These are phyloP conservation scores for Lates calcarifer DNA, from an alignment of 2,113 vertebrate species.

Conservation along the genomic window DNA sequence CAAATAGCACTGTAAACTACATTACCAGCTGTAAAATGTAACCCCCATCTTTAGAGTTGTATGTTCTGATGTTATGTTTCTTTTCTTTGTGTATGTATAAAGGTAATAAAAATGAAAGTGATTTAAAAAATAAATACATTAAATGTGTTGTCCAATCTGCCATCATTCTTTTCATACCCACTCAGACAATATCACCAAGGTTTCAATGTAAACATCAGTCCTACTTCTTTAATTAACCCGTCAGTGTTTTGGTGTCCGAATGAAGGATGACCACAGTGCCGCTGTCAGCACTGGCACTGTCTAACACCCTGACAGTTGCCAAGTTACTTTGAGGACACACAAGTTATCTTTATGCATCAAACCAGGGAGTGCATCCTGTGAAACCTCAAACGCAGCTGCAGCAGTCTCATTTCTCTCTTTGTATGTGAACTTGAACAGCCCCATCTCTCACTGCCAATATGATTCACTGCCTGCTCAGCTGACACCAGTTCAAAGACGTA, in stretches of 20 bases:
- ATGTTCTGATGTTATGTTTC: no score
- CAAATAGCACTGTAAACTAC: no score
- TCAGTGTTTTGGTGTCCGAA: neutral
- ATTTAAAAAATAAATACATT: no score
- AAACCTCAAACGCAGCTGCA: slow-evolving; percentile 20
- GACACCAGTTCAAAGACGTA: slow-evolving; percentile 43
- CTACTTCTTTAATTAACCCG: slow-evolving; percentile 8
- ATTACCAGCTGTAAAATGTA: no score
- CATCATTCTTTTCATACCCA: neutral
- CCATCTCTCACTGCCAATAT: slow-evolving; percentile 1
- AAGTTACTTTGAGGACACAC: slow-evolving; percentile 18
- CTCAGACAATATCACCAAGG: no score
- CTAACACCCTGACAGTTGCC: slow-evolving; percentile 6
- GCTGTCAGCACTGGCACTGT: neutral
- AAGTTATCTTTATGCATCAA: slow-evolving; percentile 49
- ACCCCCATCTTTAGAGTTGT: no score
- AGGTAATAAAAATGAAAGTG: no score
- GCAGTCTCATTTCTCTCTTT: slow-evolving; percentile 11
- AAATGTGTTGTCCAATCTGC: neutral
- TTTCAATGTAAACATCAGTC: no score
- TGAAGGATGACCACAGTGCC: neutral
- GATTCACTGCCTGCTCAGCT: slow-evolving; percentile 19
- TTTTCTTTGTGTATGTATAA: no score
- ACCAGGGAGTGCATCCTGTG: neutral
- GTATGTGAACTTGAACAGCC: slow-evolving; percentile 6